Conservation (phyloP, 2,888 invertebrate species). For the Cistogaster globosa region DNA sequence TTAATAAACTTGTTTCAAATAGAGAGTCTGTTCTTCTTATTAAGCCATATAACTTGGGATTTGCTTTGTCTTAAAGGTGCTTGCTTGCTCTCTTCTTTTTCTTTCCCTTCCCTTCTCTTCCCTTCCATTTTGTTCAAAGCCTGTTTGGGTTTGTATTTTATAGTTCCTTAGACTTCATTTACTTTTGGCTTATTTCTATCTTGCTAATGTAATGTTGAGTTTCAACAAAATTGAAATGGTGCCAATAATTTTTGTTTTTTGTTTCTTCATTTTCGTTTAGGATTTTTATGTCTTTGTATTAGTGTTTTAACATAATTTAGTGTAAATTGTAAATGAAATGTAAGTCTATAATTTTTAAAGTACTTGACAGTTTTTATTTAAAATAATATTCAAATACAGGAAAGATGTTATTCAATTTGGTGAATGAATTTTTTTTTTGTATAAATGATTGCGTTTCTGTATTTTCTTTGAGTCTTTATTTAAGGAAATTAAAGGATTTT, state of each 20-base stretch:
- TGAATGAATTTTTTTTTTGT: background rate
- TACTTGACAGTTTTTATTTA: conserved; percentile 45
- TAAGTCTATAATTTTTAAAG: conserved; percentile 57
- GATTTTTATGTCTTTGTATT: conserved; percentile 14
- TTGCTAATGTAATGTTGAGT: conserved; percentile 51
- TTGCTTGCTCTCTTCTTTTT: conserved; percentile 75
- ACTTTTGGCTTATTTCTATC: conserved; percentile 19
- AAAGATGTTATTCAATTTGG: background rate
- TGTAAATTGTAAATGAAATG: conserved; percentile 64
- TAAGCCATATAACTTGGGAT: conserved; percentile 65
- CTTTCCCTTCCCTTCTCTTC: no score
- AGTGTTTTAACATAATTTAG: conserved; percentile 57
- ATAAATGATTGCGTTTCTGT: background rate
- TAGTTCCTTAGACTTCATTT: conserved; percentile 77
- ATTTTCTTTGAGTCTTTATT: no score
- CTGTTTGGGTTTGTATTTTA: conserved; percentile 68
- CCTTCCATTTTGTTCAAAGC: conserved; percentile 68
- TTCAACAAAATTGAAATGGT: conserved; percentile 69
- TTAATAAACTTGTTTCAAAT: conserved; percentile 46
- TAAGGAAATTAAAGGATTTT: no score
- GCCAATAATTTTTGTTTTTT: conserved; percentile 56
- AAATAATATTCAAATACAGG: background rate
- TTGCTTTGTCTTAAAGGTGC: conserved; percentile 71
- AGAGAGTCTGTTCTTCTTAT: conserved; percentile 30
- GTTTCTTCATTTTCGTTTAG: background rate